Evolutionary conservation across 2,888 invertebrate species (phyloP).

Genomic region (Allygus modestus): DNA sequence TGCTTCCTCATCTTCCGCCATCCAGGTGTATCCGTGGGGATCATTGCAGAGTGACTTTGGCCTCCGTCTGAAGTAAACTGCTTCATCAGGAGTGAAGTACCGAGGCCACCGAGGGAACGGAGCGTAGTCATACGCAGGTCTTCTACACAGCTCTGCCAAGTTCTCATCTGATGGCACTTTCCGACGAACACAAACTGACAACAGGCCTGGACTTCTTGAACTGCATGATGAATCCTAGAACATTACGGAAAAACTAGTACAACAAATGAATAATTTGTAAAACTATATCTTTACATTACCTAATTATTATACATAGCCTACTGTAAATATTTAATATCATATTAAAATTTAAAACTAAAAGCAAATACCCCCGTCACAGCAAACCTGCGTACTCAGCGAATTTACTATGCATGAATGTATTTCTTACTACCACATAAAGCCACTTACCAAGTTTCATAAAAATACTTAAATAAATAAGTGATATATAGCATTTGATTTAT

Average conservation of each 20-base stretch:
- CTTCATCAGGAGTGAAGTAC: constrained; percentile 79
- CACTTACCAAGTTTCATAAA: too few species aligned
- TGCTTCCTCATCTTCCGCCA: constrained; percentile 86
- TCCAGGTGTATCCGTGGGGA: constrained; percentile 87
- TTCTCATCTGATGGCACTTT: constrained; percentile 94
- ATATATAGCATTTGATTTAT: too few species aligned
- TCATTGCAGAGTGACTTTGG: constrained; percentile 87
- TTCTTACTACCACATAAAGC: too few species aligned
- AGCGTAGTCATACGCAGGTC: constrained; percentile 81
- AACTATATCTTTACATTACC: too few species aligned
- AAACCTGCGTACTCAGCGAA: too few species aligned
- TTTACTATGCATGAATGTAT: too few species aligned
- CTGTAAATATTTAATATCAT: too few species aligned
- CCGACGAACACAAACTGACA: constrained; percentile 92
- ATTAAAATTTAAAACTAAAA: too few species aligned
- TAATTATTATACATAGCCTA: too few species aligned
- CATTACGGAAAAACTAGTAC: neutral
- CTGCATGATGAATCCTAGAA: constrained; percentile 76
- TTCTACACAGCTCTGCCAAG: constrained; percentile 78
- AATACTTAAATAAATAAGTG: too few species aligned
- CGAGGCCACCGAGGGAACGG: constrained; percentile 88
- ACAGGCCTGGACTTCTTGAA: constrained; percentile 84
- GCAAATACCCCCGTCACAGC: too few species aligned
- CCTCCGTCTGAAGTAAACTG: constrained; percentile 88
- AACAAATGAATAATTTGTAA: too few species aligned